Conservation (phyloP, 2,888 invertebrate genomes). For the Caenorhabditis wallacei region DNA sequence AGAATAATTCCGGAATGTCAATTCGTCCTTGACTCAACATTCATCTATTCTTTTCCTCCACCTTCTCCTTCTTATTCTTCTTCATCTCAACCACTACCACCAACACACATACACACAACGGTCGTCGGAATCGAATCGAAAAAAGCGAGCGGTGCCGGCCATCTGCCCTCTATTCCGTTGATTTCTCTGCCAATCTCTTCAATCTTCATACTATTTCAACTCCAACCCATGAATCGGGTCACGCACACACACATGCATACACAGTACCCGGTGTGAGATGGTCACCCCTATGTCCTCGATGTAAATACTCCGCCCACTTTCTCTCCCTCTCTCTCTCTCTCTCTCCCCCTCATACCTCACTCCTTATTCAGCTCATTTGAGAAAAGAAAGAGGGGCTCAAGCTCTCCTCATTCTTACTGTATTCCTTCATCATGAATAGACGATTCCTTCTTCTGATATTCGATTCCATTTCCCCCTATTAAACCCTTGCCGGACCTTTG, state of each 20-base stretch:
- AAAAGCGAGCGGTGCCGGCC: conserved; percentile 44
- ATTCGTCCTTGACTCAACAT: conserved; percentile 25
- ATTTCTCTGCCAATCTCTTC: conserved; percentile 23
- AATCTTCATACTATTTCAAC: conserved; percentile 6
- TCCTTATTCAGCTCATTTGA: conserved; percentile 33
- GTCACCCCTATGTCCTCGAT: conserved; percentile 46
- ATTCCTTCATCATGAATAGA: not conserved
- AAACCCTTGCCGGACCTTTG: conserved; percentile 50
- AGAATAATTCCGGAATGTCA: not conserved
- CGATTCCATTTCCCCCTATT: not conserved
- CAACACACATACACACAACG: conserved; percentile 25
- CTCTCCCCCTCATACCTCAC: conserved; percentile 22
- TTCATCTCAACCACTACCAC: conserved; percentile 2
- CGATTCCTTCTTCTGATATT: not conserved
- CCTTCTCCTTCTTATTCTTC: conserved; percentile 38
- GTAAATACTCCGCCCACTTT: conserved; percentile 41
- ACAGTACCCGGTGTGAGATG: conserved; percentile 24
- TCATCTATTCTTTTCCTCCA: not conserved
- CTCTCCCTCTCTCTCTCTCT: conserved; percentile 2
- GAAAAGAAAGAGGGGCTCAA: not conserved
- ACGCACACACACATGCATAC: conserved; percentile 33
- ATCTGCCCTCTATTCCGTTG: conserved; percentile 39
- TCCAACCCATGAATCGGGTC: conserved; percentile 52
- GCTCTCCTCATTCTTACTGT: conserved; percentile 7
- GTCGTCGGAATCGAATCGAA: conserved; percentile 40